Conservation (phyloP, 1,140 invertebrate genomes). For the Hypsibius dujardini region DNA sequence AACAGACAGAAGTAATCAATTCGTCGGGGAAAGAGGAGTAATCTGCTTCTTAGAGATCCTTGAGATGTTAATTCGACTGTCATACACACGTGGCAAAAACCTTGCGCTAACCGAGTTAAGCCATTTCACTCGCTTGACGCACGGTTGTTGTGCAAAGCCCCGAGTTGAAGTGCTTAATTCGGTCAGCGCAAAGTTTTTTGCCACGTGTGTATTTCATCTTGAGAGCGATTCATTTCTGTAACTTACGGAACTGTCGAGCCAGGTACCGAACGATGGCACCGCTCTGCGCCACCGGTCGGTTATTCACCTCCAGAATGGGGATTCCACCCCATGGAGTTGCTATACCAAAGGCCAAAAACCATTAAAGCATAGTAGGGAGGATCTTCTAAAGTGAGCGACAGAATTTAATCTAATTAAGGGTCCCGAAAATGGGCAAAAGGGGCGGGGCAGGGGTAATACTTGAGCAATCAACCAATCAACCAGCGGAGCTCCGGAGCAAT, state of each 20-base stretch:
- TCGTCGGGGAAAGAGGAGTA: not conserved
- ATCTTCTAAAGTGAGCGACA: not conserved
- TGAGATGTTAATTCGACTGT: too few species aligned
- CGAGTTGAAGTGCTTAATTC: too few species aligned
- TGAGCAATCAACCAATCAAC: too few species aligned
- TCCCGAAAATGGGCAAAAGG: not conserved
- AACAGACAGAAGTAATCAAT: not conserved
- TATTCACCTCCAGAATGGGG: not conserved
- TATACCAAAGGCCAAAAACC: not conserved
- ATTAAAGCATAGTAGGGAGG: too few species aligned
- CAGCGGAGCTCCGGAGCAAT: too few species aligned
- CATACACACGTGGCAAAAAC: too few species aligned
- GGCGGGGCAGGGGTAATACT: not conserved
- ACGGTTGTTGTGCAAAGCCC: too few species aligned
- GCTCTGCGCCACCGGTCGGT: not conserved
- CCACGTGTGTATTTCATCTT: too few species aligned
- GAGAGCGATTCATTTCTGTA: too few species aligned
- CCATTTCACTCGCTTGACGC: too few species aligned
- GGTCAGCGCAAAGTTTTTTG: too few species aligned
- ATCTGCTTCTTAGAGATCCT: not conserved
- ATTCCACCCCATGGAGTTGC: not conserved
- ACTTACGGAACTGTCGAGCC: not conserved
- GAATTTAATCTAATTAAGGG: not conserved
- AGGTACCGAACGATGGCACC: constrained; percentile 1
- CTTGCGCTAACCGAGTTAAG: too few species aligned